Base-by-base conservation (phyloP, 2,888 invertebrate genomes). In the Chymomyza fuscimana region DNA sequence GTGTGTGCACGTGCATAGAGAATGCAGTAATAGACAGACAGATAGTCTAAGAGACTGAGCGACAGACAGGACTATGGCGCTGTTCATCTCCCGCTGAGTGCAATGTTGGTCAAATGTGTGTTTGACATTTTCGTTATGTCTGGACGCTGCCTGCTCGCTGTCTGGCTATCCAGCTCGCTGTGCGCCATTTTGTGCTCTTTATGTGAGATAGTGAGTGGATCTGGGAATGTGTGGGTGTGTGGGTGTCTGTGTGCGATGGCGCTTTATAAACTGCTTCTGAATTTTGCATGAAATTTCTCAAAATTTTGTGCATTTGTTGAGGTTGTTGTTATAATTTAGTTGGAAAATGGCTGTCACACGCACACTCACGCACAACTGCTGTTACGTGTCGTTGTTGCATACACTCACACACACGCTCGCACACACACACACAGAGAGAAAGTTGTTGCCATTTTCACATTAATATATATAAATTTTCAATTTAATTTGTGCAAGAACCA, bases 111-210 rank as follows among this genome's bases (percentile, higher is more conserved):
- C 87, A 86, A 85, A 87, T 85, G 86, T 83, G 87, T 77, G 71
- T 85, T 82, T 87, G 82, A 83, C 87, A 83, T 87, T 83, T 83
- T 83, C 87, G 86, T 78, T 82, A 85, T 87, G 86, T 80, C 85
- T 80, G 82, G 67, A 59, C 3, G n/a, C 46, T 79, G 82, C 85
- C 85, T 85, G 78, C 82, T 80, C 80, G 67, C 78, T 70, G 66
- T 68, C 67, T 70, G 70, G 40, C 40, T 12, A 46, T 46, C 10
- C 40, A 4, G 40, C 40, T 46, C 40, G 12, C 9, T 12, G 12
- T 46, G 40, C 40, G 40, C 40, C 40, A 46, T 46, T 46, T 46
- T 46, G 12, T 46, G 40, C 40, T 12, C 12, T 46, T 12, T 46
- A 12, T 46, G 40, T 46, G 2, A 6, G 40, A 4, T 4, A 12